Evolutionary conservation across 2,888 invertebrate species (phyloP).

Genomic region (Drosophila bunnanda): DNA sequence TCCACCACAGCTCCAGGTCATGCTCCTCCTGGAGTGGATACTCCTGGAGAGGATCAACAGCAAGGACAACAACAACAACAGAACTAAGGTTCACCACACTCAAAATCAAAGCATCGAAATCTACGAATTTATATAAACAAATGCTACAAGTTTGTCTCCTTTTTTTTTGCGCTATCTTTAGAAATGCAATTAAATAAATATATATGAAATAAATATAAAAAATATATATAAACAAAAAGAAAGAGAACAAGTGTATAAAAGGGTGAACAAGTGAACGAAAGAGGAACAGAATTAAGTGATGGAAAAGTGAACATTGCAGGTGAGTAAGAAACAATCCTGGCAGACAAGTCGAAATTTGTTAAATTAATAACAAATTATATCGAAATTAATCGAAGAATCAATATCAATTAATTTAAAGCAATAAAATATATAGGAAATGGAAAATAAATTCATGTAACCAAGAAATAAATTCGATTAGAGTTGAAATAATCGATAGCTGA

Average conservation of each 20-base stretch:
- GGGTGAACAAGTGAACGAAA: background rate
- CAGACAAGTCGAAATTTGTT: background rate
- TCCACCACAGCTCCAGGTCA: background rate
- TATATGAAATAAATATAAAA: background rate
- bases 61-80: background rate
- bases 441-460: background rate
- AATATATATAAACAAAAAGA: background rate
- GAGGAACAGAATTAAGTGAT: background rate
- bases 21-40: background rate
- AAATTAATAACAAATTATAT: background rate
- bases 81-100: constrained; percentile 2
- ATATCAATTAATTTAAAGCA: background rate
- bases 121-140: constrained; percentile 67
- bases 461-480: background rate
- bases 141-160: constrained; percentile 26
- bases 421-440: background rate
- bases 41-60: constrained; percentile 8
- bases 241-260: background rate
- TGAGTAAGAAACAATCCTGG: background rate
- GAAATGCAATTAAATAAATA: constrained; percentile 38
- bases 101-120: constrained; percentile 43
- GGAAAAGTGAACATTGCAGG: background rate
- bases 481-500: background rate
- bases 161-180: constrained; percentile 58
- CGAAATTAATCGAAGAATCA: background rate